Percentiles rank a stretch among this genome's conserved stretches.
phyloP scores from a whole-genome alignment of 2,888 invertebrate genomes.

The Rotaria magnacalcarata region DNA sequence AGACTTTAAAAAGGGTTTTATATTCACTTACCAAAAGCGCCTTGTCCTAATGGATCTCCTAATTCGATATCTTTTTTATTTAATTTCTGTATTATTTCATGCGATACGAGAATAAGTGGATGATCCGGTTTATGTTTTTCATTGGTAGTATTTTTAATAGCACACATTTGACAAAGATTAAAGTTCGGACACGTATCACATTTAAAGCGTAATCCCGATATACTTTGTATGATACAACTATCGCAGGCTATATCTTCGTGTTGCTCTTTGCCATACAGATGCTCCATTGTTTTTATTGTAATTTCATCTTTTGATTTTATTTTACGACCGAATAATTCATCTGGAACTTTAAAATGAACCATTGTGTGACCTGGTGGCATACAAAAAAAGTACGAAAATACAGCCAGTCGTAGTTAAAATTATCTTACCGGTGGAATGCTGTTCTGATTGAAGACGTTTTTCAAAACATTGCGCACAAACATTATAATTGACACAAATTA shows the following conservation, averaged over 20 bases:
- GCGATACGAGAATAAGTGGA: constrained; percentile 12
- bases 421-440: not conserved
- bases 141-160: not conserved
- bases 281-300: not conserved
- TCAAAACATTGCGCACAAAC: constrained; percentile 36
- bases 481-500: not conserved
- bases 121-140: not conserved
- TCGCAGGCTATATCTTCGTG: not conserved
- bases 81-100: not conserved
- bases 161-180: not conserved
- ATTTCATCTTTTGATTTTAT: not conserved
- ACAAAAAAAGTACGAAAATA: no score
- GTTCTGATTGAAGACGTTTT: not conserved
- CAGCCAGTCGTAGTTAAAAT: no score
- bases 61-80: not conserved
- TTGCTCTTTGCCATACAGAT: not conserved
- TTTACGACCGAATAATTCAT: not conserved
- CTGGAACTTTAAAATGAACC: not conserved
- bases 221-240: not conserved
- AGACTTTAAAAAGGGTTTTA: no score
- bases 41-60: not conserved
- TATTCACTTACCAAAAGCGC: not conserved
- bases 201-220: constrained; percentile 23
- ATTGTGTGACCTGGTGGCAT: not conserved
- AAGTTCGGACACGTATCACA: constrained; percentile 33